phyloP scores from a whole-genome alignment of 2,888 invertebrate species.

The Eupithecia exiguata region DNA sequence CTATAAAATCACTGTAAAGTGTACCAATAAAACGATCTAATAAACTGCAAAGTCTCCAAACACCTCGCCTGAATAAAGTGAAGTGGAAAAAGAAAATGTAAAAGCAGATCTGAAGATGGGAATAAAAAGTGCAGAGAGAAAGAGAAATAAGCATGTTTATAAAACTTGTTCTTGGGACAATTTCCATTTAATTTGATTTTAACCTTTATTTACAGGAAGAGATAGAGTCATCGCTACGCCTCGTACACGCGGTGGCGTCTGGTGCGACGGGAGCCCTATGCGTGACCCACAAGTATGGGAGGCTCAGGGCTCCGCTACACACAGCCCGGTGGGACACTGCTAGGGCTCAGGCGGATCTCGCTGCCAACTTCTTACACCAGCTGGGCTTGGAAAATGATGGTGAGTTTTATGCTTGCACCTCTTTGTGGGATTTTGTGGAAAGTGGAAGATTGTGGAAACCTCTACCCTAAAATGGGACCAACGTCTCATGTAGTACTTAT shows the following conservation, averaged over 20 bases:
- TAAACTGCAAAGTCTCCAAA: background rate
- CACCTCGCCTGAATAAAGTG: background rate
- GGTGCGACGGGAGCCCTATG: conserved; percentile 89
- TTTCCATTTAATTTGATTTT: background rate
- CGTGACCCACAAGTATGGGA: conserved; percentile 87
- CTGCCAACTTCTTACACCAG: conserved; percentile 89
- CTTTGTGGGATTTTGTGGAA: background rate
- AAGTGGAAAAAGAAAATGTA: background rate
- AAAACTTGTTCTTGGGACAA: background rate
- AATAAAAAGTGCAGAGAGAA: background rate
- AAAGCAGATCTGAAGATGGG: background rate
- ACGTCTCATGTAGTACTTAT: background rate
- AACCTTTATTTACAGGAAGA: conserved; percentile 72
- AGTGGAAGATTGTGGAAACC: background rate
- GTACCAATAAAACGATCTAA: background rate
- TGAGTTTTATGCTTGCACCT: conserved; percentile 40
- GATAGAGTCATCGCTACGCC: conserved; percentile 87
- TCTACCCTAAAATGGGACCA: background rate
- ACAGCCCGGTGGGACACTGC: conserved; percentile 89
- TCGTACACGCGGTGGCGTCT: conserved; percentile 89
- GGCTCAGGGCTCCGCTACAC: conserved; percentile 87
- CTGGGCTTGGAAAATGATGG: conserved; percentile 85
- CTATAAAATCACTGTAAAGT: background rate
- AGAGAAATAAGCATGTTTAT: background rate
- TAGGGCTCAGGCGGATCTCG: conserved; percentile 90